phyloP scores from a whole-genome alignment of 2,113 vertebrate species.

The Lichenostomus cassidix region DNA sequence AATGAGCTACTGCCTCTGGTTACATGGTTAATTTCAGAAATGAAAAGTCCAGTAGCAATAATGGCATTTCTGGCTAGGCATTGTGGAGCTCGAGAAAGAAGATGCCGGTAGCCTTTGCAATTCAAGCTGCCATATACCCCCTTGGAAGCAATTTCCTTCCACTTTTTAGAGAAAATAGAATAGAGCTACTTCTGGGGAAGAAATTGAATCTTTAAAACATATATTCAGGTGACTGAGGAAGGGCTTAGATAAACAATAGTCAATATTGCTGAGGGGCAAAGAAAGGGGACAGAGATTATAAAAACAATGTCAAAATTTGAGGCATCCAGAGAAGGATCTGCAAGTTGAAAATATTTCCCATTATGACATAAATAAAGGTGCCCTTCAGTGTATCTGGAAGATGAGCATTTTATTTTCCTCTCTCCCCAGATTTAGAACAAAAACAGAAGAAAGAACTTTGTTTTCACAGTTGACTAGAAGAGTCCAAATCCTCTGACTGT shows the following conservation, averaged over 20 bases:
- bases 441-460: neutral
- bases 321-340: neutral
- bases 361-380: neutral
- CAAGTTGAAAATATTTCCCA: neutral
- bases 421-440: neutral
- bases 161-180: neutral
- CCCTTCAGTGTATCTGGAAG: neutral
- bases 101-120: neutral
- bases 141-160: neutral
- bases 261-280: neutral
- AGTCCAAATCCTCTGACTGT: neutral
- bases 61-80: rapidly evolving
- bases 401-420: neutral
- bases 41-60: constrained; percentile 24
- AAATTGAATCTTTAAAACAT: constrained; percentile 11
- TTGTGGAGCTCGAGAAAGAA: neutral
- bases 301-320: neutral
- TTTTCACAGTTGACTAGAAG: neutral
- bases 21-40: constrained; percentile 49
- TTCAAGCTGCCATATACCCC: neutral
- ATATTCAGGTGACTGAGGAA: neutral
- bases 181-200: neutral
- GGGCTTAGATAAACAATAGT: neutral
- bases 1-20: constrained; percentile 48
- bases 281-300: neutral